Evolutionary conservation across 1,140 invertebrate species (phyloP).

Genomic region (Hydropsyche tenuis): DNA sequence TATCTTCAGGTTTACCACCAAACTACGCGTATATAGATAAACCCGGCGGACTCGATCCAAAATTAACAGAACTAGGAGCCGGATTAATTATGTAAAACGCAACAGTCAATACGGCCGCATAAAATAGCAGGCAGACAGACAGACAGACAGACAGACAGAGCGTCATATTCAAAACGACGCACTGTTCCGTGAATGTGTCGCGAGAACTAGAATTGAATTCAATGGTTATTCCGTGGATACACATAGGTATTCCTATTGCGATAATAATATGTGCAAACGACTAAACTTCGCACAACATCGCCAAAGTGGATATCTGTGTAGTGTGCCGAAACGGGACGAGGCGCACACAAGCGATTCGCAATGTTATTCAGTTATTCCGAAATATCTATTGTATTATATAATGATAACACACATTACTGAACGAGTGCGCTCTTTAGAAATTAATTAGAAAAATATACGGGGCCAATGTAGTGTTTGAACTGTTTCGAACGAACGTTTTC

Average conservation of each 20-base stretch:
- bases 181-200: neutral
- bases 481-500: neutral
- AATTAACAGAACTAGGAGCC: neutral
- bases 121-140: too few relatives aligned
- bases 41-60: neutral
- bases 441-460: too few relatives aligned
- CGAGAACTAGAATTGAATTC: constrained; percentile 10
- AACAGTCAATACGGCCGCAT: too few relatives aligned
- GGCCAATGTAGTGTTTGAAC: too few relatives aligned
- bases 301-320: constrained; percentile 27
- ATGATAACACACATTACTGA: too few relatives aligned
- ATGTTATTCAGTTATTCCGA: too few relatives aligned
- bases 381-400: too few relatives aligned
- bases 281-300: constrained; percentile 16
- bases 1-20: constrained; percentile 14
- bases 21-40: neutral
- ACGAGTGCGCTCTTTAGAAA: too few relatives aligned
- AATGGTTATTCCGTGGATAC: constrained; percentile 2
- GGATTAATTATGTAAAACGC: neutral
- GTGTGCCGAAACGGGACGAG: neutral
- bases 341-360: too few relatives aligned
- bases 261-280: constrained; percentile 13
- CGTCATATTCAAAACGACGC: neutral
- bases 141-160: neutral
- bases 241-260: too few relatives aligned